Conservation (phyloP, 2,113 vertebrate species). For the Thamnophis sirtalis region DNA sequence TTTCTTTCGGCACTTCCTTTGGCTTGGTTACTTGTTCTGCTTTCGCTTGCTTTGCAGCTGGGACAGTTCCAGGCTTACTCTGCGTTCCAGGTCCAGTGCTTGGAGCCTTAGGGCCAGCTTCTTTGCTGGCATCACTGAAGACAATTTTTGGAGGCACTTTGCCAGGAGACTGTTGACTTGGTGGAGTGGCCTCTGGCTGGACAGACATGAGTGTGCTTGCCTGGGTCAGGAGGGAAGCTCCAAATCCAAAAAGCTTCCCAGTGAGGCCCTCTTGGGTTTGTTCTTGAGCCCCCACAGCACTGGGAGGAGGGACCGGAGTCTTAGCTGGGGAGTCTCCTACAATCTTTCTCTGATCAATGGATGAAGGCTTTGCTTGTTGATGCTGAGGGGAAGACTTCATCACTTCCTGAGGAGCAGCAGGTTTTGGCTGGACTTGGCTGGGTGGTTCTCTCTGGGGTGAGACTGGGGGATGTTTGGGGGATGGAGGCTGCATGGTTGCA, state of each 20-base stretch:
- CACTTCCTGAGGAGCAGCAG: constrained; percentile 77
- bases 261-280: constrained; percentile 92
- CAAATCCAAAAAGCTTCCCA: constrained; percentile 94
- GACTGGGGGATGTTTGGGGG: constrained; percentile 65
- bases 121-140: constrained; percentile 79
- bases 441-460: constrained; percentile 57
- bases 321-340: constrained; percentile 77
- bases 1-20: constrained; percentile 78
- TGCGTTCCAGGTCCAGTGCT: constrained; percentile 66
- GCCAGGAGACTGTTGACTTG: constrained; percentile 78
- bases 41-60: constrained; percentile 58
- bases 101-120: constrained; percentile 74
- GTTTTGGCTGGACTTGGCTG: constrained; percentile 70
- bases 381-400: constrained; percentile 77
- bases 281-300: constrained; percentile 79
- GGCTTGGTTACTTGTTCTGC: constrained; percentile 66
- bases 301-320: constrained; percentile 60
- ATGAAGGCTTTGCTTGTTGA: constrained; percentile 71
- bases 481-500: constrained; percentile 49
- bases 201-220: constrained; percentile 93
- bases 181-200: constrained; percentile 78
- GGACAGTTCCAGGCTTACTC: constrained; percentile 41
- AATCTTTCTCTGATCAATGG: constrained; percentile 80
- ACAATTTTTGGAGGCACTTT: constrained; percentile 88
- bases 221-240: constrained; percentile 93